Percentiles rank a stretch among this genome's conserved stretches.
Conservation (phyloP, 1,140 invertebrate species). For the Aphaenogaster floridana region DNA sequence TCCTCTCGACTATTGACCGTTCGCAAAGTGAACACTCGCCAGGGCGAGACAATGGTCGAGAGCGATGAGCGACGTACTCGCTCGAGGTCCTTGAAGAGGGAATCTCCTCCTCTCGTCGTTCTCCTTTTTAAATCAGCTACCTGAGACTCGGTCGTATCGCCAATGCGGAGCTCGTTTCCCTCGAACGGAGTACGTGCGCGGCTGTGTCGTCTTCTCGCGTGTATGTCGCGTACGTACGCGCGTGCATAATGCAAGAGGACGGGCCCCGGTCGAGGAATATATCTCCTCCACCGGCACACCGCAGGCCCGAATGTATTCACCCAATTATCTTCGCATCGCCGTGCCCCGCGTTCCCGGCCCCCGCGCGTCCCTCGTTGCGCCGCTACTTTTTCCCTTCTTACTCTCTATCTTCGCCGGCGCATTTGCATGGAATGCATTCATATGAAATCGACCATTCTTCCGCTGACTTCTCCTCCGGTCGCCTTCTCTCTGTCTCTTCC, state of each 20-base stretch:
- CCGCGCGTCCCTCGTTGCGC: constrained; percentile 23
- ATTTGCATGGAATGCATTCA: constrained; percentile 79
- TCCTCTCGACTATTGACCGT: constrained; percentile 22
- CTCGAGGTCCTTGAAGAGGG: constrained; percentile 11
- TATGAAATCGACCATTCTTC: constrained; percentile 79
- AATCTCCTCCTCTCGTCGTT: constrained; percentile 40
- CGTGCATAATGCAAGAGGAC: constrained; percentile 59
- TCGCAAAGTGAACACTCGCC: constrained; percentile 51
- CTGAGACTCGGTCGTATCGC: constrained; percentile 22
- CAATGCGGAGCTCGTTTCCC: constrained; percentile 39
- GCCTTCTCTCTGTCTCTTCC: constrained; percentile 17
- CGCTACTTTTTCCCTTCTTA: constrained; percentile 45
- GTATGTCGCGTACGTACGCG: constrained; percentile 53
- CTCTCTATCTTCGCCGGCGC: constrained; percentile 49
- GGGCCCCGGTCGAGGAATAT: constrained; percentile 38
- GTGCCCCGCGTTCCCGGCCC: constrained; percentile 39
- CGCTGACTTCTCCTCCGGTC: constrained; percentile 64
- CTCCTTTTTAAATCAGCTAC: constrained; percentile 57
- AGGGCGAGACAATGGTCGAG: constrained; percentile 28
- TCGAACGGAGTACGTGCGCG: constrained; percentile 44
- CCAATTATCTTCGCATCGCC: constrained; percentile 76
- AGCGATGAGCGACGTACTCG: constrained; percentile 23
- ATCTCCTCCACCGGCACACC: constrained; percentile 49
- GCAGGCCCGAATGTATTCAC: constrained; percentile 74
- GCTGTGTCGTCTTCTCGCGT: constrained; percentile 32